Percentiles rank a stretch among this genome's conserved stretches.
Evolutionary conservation across 2,797 vertebrate genomes (phyloP).

Genomic region (Distichodus sexfasciatus): DNA sequence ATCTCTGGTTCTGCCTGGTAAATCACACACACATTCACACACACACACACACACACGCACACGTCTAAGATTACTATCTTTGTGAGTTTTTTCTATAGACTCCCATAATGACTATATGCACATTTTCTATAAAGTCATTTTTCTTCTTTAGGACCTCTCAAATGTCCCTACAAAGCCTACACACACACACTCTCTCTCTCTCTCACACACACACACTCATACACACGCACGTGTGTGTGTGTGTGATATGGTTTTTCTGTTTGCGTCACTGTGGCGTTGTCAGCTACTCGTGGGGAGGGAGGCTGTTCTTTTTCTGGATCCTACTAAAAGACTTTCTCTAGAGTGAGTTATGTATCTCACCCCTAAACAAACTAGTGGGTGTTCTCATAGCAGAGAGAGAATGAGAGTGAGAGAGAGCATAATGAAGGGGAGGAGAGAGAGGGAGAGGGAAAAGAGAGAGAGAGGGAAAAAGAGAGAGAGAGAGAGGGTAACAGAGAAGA

Average conservation of each 20-base stretch:
- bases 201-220: neutral
- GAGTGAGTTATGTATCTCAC: slow-evolving; percentile 71
- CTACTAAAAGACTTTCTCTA: slow-evolving; percentile 63
- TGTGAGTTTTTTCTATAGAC: too few relatives aligned
- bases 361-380: slow-evolving; percentile 71
- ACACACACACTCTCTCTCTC: slow-evolving; percentile 7
- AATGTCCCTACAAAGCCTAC: too few relatives aligned
- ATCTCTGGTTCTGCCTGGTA: too few relatives aligned
- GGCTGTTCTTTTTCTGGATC: slow-evolving; percentile 60
- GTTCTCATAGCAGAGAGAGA: slow-evolving; percentile 57
- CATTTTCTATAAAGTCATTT: too few relatives aligned
- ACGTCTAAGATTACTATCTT: too few relatives aligned
- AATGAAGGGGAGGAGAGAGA: slow-evolving; percentile 25
- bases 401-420: slow-evolving; percentile 38
- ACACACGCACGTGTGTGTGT: slow-evolving; percentile 56
- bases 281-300: slow-evolving; percentile 51
- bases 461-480: slow-evolving; percentile 1
- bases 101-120: too few relatives aligned
- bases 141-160: too few relatives aligned
- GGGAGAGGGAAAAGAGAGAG: neutral
- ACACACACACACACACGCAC: too few relatives aligned
- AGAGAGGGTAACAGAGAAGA: neutral
- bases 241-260: slow-evolving; percentile 35
- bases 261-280: slow-evolving; percentile 46
- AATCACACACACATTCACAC: too few relatives aligned